Conservation (phyloP, 2,113 vertebrate genomes). For the Catagonus wagneri region DNA sequence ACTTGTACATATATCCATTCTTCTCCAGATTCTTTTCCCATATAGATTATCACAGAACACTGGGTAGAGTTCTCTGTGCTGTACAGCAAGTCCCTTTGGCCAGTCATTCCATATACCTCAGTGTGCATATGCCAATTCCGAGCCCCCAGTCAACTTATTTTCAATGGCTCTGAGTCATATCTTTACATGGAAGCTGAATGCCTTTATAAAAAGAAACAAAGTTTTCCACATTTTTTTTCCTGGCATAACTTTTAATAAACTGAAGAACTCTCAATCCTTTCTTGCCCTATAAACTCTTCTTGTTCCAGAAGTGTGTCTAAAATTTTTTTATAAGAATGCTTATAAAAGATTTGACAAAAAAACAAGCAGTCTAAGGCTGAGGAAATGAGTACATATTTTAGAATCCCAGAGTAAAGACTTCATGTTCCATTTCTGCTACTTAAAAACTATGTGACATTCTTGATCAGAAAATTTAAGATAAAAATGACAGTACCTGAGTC, state of each 20-base stretch:
- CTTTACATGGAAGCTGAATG: background rate
- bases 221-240: background rate
- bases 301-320: conserved; percentile 18
- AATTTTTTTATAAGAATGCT: conserved; percentile 42
- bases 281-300: conserved; percentile 42
- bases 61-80: too few relatives aligned
- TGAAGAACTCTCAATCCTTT: conserved; percentile 31
- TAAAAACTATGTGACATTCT: background rate
- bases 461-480: background rate
- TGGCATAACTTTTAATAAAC: conserved; percentile 49
- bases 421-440: background rate
- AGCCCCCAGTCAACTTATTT: background rate
- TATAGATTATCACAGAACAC: too few relatives aligned
- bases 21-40: too few relatives aligned
- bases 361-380: background rate
- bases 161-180: background rate
- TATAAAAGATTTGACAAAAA: conserved; percentile 39
- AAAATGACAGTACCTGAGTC: background rate
- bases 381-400: background rate
- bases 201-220: conserved; percentile 42
- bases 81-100: too few relatives aligned
- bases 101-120: too few relatives aligned
- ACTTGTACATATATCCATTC: too few relatives aligned
- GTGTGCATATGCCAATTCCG: too few relatives aligned
- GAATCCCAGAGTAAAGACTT: background rate